Base-by-base conservation (phyloP, 1,140 invertebrate species). In the Danaus melanippus region DNA sequence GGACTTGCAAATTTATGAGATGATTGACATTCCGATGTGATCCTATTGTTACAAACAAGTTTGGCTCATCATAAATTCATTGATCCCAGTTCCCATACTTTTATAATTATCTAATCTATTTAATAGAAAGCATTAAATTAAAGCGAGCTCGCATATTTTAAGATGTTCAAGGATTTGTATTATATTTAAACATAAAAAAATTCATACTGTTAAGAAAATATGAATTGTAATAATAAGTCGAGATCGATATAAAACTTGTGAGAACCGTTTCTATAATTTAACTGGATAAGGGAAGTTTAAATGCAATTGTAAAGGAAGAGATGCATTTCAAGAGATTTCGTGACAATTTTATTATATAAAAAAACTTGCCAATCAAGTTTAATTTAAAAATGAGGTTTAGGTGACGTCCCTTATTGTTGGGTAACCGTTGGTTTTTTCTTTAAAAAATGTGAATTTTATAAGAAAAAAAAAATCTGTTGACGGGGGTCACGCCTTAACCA, bases 351-450 rank as follows among this genome's bases (percentile, higher is more conserved):
- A 70, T 69, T 67, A 39, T 49, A 65, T 56, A 66, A 79, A 80
- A 15, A 84, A 84, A 76, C 65, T 82, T 57, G 76, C 81, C 81
- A 82, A 86, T 86, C 83, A 86, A 84, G 73, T 86, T 84, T 74
- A 77, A 81, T 80, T 83, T 77, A 71, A 76, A 79, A 78, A 66
- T 78, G 71, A 71, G 65, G 74, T 66, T 72, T 65, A 72, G 46
- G 58, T 75, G 79, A 82, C 82, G 79, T 80, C 67, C 69, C 63
- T 61, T 67, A 66, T 80, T 75, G 74, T 78, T 50, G 59, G 71
- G 71, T 74, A 74, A 75, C 79, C 77, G 83, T 84, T 86, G 76
- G 45, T 59, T 60, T 73, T 76, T 78, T 77, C 62, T 46, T 63
- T 55, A 63, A 80, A 86, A 86, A 82, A 69, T 79, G 69, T 74